Percentiles rank a stretch among this genome's conserved stretches.
Conservation (phyloP, 2,888 invertebrate species). For the Caenorhabditis wallacei region DNA sequence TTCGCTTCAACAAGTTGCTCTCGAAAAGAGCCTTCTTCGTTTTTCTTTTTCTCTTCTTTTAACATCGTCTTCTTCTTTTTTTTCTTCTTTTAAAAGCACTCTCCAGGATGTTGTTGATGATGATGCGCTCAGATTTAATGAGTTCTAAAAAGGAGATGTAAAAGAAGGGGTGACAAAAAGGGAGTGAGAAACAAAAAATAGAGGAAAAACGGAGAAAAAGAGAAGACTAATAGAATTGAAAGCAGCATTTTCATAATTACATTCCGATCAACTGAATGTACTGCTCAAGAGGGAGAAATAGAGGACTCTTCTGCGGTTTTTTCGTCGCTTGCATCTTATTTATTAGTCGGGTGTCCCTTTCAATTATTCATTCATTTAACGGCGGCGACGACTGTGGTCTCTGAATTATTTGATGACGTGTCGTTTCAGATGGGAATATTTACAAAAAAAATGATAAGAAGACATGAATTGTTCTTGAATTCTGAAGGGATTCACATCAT, state of each 20-base stretch:
- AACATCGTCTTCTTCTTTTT: slow-evolving; percentile 29
- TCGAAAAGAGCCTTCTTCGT: slow-evolving; percentile 46
- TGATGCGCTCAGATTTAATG: slow-evolving; percentile 63
- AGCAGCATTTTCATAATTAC: slow-evolving; percentile 63
- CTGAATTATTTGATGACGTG: slow-evolving; percentile 27
- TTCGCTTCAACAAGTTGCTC: slow-evolving; percentile 60
- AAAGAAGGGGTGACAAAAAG: neutral
- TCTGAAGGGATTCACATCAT: slow-evolving; percentile 21
- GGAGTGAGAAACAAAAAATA: slow-evolving; percentile 10
- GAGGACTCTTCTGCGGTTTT: slow-evolving; percentile 26
- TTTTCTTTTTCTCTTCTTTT: slow-evolving; percentile 23
- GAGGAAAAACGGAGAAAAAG: slow-evolving; percentile 12
- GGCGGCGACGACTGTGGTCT: slow-evolving; percentile 3
- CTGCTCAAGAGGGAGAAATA: slow-evolving; percentile 31
- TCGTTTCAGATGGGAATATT: slow-evolving; percentile 1
- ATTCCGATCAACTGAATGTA: slow-evolving; percentile 46
- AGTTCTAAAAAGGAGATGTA: slow-evolving; percentile 57
- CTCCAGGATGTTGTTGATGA: slow-evolving; percentile 60
- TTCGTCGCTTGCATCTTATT: slow-evolving; percentile 20
- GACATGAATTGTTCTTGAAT: slow-evolving; percentile 1
- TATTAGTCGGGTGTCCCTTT: slow-evolving; percentile 32
- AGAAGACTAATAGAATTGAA: slow-evolving; percentile 52
- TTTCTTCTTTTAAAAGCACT: slow-evolving; percentile 55
- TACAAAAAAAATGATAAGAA: neutral
- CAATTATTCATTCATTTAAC: slow-evolving; percentile 22